Base-by-base conservation (phyloP, 1,140 invertebrate species). In the Calephelis nemesis region DNA sequence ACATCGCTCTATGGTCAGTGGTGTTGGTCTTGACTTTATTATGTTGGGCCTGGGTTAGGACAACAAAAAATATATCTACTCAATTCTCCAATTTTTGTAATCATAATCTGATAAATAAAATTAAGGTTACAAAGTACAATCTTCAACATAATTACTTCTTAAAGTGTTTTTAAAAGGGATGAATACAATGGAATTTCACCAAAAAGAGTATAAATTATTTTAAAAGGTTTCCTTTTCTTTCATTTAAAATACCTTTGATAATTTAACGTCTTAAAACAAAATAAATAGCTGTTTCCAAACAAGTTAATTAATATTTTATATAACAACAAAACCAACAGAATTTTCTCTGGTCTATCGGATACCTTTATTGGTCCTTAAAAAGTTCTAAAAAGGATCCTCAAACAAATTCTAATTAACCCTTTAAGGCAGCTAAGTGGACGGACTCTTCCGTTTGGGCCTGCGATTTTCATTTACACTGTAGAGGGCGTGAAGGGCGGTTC, bases 331-430 rank as follows among this genome's bases (percentile, higher is more conserved):
- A 54, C 52, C 15, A 54, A 54, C 52, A 54, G 19, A 54, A 30
- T 54, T 54, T 54, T 54, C 52, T 54, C 52, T 54, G 52, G 52
- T 54, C 19, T 54, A 54, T 15, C 52, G 52, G 52, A 54, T 54
- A 49, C 63, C 40, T 64, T 64, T 64, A 49, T 70, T 69, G 45
- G 39, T 65, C 42, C 60, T 74, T 68, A 70, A 70, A 63, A 65
- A 72, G 63, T 62, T 65, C 68, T 69, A 72, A 47, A 72, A 74
- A 74, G 68, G 73, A 65, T 70, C 65, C 65, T 72, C 66, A 72
- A 74, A 72, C 65, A 72, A 72, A 68, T 72, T 72, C 71, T 74
- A 74, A 74, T 74, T 74, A 74, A 72, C 68, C 70, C 68, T 70
- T 70, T 74, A 65, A 74, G 72, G 73, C 68, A 69, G 72, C 65